These are phyloP conservation scores for Hypercompe scribonia DNA, from an alignment of 2,888 invertebrate species.

Conservation along the genomic window DNA sequence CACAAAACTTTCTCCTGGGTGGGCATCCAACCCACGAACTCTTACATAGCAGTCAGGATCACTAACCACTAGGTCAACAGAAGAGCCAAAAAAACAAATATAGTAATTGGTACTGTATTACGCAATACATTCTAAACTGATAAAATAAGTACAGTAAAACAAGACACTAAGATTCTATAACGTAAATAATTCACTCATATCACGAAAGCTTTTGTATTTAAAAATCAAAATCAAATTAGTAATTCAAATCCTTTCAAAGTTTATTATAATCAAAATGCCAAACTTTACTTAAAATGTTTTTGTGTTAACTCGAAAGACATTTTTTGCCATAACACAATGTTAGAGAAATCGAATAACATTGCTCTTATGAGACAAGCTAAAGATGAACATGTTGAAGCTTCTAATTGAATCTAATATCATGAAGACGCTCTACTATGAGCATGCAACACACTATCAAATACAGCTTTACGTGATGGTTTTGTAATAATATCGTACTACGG, in stretches of 20 bases:
- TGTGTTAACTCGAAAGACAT: neutral
- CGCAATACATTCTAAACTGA: neutral
- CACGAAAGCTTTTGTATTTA: no score
- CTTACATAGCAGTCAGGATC: no score
- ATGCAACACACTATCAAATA: constrained; percentile 1
- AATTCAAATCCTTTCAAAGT: neutral
- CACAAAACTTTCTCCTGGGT: no score
- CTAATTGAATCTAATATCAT: neutral
- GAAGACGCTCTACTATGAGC: neutral
- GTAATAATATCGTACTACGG: constrained; percentile 49
- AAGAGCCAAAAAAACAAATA: neutral
- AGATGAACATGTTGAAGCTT: neutral
- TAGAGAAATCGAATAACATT: neutral
- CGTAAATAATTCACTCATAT: no score
- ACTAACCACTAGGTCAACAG: no score
- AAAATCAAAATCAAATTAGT: no score
- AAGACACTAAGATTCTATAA: no score
- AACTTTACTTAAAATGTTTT: neutral
- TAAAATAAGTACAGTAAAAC: neutral
- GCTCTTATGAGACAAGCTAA: neutral
- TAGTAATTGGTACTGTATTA: neutral
- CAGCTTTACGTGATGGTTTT: constrained; percentile 32
- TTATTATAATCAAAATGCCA: neutral
- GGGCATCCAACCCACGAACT: no score
- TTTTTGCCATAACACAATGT: neutral